Evolutionary conservation across 2,888 invertebrate genomes (phyloP).

Genomic region (Drosophila meridiana): DNA sequence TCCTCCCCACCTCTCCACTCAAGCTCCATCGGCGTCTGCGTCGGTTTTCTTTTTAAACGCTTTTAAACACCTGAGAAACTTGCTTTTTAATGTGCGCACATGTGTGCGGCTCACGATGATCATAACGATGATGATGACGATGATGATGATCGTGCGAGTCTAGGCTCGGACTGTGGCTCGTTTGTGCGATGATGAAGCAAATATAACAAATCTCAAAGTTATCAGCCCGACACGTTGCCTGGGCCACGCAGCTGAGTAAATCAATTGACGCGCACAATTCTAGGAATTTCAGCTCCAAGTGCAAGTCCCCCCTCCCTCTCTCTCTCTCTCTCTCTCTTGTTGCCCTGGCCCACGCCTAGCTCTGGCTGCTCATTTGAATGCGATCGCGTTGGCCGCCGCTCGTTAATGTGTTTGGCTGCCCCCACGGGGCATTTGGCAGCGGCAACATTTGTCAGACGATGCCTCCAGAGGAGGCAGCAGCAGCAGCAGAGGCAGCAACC

Average conservation of each 20-base stretch:
- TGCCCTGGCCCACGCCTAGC: slow-evolving; percentile 10
- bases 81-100: slow-evolving; percentile 81
- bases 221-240: slow-evolving; percentile 68
- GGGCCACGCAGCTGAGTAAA: slow-evolving; percentile 84
- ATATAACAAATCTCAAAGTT: slow-evolving; percentile 79
- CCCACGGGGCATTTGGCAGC: slow-evolving; percentile 68
- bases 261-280: slow-evolving; percentile 85
- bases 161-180: slow-evolving; percentile 50
- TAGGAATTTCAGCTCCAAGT: slow-evolving; percentile 81
- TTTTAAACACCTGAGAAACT: slow-evolving; percentile 82
- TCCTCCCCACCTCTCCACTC: neutral
- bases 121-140: slow-evolving; percentile 17
- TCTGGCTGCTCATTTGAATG: slow-evolving; percentile 63
- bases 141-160: slow-evolving; percentile 32
- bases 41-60: slow-evolving; percentile 80
- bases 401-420: slow-evolving; percentile 62
- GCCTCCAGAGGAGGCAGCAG: slow-evolving; percentile 14
- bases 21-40: slow-evolving; percentile 52
- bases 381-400: slow-evolving; percentile 63
- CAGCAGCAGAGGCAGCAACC: slow-evolving; percentile 3
- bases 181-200: slow-evolving; percentile 79
- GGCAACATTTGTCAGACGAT: slow-evolving; percentile 58
- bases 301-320: neutral
- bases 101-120: slow-evolving; percentile 61
- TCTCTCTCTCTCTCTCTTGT: neutral